Base-by-base conservation (phyloP, 2,888 invertebrate genomes). In the Gastracanthus pulcherrimus region DNA sequence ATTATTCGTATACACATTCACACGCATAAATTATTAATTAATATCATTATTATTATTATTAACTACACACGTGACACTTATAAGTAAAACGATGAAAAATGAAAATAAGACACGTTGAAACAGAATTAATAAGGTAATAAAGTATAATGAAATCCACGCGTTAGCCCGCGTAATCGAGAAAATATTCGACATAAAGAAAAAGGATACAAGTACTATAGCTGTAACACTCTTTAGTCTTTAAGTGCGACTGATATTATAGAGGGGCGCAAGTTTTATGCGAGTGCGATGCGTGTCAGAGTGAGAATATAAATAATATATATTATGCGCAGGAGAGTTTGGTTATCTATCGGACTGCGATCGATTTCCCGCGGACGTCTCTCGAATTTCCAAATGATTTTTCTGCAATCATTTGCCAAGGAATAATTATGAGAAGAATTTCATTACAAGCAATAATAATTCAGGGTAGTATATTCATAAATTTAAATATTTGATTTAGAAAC, bases 171-270 rank as follows among this genome's bases (percentile, higher is more conserved):
- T 38, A n/a, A 60, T 64, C 29, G 29, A 81, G 76, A 45, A 77
- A 71, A 76, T 79, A 81, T 74, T 64, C 71, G 76, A 72, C 72
- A 74, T 72, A 76, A 60, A 74, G 36, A 66, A 69, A 80, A 64
- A 76, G 55, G 19, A 62, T 45, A 29, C 72, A 75, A 77, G 58
- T 80, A 77, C 80, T 83, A 77, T 83, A 81, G 71, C 45, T 74
- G 75, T 81, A 82, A 79, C 79, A 76, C 69, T 79, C 48, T 81
- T 83, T 83, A 83, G 81, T 83, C 82, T 84, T 84, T 85, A 86
- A 86, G 86, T 85, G 84, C 85, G 85, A 86, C 85, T 86, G 86
- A 86, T 85, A 86, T 76, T 81, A 80, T 72, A 80, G 67, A 75
- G 76, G 75, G 77, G 82, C 77, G 83, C 70, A 84, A 84, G 77